Conservation (phyloP, 2,888 invertebrate genomes). For the Drosophila nigricruria region DNA sequence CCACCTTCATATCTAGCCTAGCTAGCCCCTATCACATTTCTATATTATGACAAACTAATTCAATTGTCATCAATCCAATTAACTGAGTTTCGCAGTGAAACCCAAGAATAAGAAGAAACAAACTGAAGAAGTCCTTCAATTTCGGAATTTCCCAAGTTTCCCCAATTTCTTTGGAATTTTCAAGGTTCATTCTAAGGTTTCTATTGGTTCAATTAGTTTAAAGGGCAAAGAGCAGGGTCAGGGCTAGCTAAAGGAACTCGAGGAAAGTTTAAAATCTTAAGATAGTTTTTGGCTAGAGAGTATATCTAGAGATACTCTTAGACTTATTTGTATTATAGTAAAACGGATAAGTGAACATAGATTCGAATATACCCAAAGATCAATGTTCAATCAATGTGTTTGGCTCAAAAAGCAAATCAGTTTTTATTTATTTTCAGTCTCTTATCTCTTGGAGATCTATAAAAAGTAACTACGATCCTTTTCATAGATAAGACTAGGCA, state of each 20-base stretch:
- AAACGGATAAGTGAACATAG: neutral
- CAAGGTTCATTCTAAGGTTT: slow-evolving; percentile 38
- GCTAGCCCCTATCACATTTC: slow-evolving; percentile 13
- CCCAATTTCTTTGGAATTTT: neutral
- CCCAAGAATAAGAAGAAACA: slow-evolving; percentile 15
- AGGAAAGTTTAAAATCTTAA: neutral
- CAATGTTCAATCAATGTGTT: neutral
- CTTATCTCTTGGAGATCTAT: slow-evolving; percentile 15
- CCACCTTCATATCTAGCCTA: neutral
- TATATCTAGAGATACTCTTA: neutral
- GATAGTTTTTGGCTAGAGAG: neutral
- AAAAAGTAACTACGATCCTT: neutral
- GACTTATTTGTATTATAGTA: too few relatives aligned
- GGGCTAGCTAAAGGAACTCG: too few relatives aligned
- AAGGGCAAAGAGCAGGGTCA: neutral
- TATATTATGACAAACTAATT: slow-evolving; percentile 16
- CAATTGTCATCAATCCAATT: slow-evolving; percentile 39
- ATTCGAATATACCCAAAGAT: neutral
- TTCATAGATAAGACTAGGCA: slow-evolving; percentile 22
- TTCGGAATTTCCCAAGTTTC: neutral
- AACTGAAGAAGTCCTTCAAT: slow-evolving; percentile 27
- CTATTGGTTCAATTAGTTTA: neutral
- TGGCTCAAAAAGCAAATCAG: neutral
- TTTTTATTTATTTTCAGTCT: neutral
- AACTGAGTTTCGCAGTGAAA: slow-evolving; percentile 10